phyloP scores from a whole-genome alignment of 2,888 invertebrate genomes.

The Amphipoea lucens region DNA sequence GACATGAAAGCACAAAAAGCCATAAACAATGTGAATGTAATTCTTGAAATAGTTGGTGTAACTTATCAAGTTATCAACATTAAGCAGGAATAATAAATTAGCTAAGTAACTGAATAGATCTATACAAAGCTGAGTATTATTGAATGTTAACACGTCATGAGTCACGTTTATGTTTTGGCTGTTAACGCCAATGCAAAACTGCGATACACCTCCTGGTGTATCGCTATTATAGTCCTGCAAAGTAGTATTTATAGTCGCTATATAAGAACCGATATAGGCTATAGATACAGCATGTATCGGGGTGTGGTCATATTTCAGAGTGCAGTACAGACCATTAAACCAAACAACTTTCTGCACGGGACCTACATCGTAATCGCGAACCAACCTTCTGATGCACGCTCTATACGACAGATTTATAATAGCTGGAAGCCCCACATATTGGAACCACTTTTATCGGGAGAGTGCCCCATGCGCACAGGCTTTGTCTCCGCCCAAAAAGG shows the following conservation, averaged over 20 bases:
- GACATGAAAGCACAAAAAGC: not conserved
- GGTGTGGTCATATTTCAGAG: too few relatives aligned
- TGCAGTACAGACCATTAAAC: too few relatives aligned
- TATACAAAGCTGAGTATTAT: not conserved
- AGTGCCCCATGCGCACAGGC: not conserved
- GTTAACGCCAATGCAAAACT: not conserved
- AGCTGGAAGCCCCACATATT: too few relatives aligned
- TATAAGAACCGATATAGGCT: too few relatives aligned
- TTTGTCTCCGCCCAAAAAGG: not conserved
- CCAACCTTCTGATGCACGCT: too few relatives aligned
- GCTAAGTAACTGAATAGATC: not conserved
- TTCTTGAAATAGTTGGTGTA: conserved; percentile 3
- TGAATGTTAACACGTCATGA: not conserved
- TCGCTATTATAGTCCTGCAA: too few relatives aligned
- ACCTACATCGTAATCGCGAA: too few relatives aligned
- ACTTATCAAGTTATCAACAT: not conserved
- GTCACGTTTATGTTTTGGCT: not conserved
- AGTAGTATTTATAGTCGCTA: too few relatives aligned
- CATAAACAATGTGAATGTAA: not conserved
- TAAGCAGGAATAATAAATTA: not conserved
- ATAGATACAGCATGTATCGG: too few relatives aligned
- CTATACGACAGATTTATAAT: too few relatives aligned
- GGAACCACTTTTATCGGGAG: not conserved
- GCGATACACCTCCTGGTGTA: too few relatives aligned
- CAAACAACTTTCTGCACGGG: too few relatives aligned